Evolutionary conservation across 2,113 vertebrate genomes (phyloP), one percentile per base, ranked within the genome.

Genomic region (Fulmarus glacialis): DNA sequence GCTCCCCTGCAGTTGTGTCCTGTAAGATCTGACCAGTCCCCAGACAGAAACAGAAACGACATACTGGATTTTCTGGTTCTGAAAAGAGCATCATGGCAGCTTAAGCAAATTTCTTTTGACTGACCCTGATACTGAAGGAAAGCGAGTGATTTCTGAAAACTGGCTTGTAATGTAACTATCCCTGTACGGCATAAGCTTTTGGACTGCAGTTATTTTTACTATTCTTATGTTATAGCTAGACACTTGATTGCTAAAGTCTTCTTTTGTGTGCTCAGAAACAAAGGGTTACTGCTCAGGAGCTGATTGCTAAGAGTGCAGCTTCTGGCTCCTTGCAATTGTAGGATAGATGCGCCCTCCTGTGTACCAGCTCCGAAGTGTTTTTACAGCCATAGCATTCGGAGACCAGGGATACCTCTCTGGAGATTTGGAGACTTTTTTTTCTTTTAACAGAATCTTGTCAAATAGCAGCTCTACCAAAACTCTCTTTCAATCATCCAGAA

Each of bases 331-430:
- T 8, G 77, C 73, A 95, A 85, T 3, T 3, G 89, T 4, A 72
- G 96, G 93, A 6, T 14, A 27, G 60, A 96, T 87, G 96, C 97
- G 95, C 97, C 97, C 97, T 79, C 97, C 60, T 47, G 96, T 93
- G 97, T 75, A 34, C 81, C 84, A 36, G 78, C 70, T 15, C 73
- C 4, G 87, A 89, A 97, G 64, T 93, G 94, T 40, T 30, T 13
- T 67, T 63, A 42, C 64, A 64, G 64, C 15, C 29, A 4, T 11
- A 15, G 89, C 59, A 0, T 5, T 8, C 4, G 47, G 14, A 40
- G 38, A 36, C 4, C 20, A 11, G 43, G 5, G 17, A 20, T 24
- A 21, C 0, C 36, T 12, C 74, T n/a, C 63, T 1, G 15, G 67
- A 70, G 38, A 53, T 26, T 0, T 38, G 12, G 18, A 40, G 40